phyloP scores from a whole-genome alignment of 2,797 vertebrate genomes.

The Phrynocephalus guinanensis region DNA sequence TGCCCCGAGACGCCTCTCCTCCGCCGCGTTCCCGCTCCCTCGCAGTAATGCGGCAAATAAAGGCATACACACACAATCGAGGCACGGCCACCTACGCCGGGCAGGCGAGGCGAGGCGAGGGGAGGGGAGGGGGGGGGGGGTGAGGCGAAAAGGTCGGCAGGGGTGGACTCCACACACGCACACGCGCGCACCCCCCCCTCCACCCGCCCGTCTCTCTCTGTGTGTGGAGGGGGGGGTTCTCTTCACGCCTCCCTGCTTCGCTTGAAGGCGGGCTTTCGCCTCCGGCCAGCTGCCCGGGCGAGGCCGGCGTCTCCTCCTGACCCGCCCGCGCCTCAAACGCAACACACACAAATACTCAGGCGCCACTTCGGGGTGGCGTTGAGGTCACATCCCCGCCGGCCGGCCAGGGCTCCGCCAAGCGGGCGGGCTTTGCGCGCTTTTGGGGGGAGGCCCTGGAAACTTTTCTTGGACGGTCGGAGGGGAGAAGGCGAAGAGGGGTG shows the following conservation, averaged over 20 bases:
- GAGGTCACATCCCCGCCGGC: slow-evolving; percentile 85
- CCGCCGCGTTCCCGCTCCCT: too few species aligned
- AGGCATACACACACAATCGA: too few species aligned
- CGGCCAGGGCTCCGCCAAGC: slow-evolving; percentile 73
- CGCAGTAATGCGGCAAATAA: too few species aligned
- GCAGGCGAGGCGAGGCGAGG: neutral
- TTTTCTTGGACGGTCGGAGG: slow-evolving; percentile 66
- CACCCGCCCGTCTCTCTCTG: neutral
- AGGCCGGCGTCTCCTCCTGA: too few species aligned
- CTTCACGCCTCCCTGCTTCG: neutral
- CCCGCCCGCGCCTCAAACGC: too few species aligned
- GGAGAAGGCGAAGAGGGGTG: neutral
- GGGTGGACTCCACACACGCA: too few species aligned
- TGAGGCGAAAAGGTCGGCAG: neutral
- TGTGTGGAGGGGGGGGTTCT: neutral
- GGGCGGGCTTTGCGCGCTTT: slow-evolving; percentile 58
- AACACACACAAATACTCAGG: too few species aligned
- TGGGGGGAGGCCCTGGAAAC: slow-evolving; percentile 73
- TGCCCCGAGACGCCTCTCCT: too few species aligned
- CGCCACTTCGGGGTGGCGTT: slow-evolving; percentile 59
- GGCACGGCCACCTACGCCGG: too few species aligned
- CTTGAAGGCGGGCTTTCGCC: too few species aligned
- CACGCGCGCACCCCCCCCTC: neutral
- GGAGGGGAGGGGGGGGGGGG: neutral
- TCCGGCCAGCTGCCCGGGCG: too few species aligned